Base-by-base conservation (phyloP, 2,888 invertebrate species). In the Nebria salina region DNA sequence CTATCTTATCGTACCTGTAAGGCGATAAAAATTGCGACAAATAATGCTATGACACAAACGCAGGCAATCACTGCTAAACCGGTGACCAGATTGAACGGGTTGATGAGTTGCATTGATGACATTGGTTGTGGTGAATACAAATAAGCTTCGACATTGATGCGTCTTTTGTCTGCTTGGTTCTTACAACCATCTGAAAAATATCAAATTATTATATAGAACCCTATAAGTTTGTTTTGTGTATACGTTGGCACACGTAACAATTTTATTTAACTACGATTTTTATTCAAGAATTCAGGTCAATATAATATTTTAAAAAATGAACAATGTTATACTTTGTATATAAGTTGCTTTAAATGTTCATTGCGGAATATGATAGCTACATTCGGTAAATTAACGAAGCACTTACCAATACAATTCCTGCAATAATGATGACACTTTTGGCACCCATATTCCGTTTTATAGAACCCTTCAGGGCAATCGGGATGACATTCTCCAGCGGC, bases 371-470 rank as follows among this genome's bases (percentile, higher is more conserved):
- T 20, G 20, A 20, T 20, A 20, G 1, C 20, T 20, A 20, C 20
- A 20, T 20, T 20, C 20, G 20, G 20, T 20, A 20, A 20, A 20
- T 20, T 20, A 20, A 20, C 20, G 20, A 20, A 20, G 20, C 20
- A 20, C 87, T 87, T 88, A 93, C 97, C 97, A 87, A 94, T 93
- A 88, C 97, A 97, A 85, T 95, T 95, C 84, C 93, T 93, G 88
- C 97, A 97, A 86, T 95, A 95, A 88, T 95, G 95, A 90, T 96
- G 96, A 89, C 97, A 97, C 88, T 95, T 95, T 84, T 95, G 94
- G 87, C 97, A 97, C 8, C 95, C 95, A 85, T 93, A 95, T 83
- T 93, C 92, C 4, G 94, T 94, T 89, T 95, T 94, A 89, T 95
- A 97, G 89, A 95, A 96, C 66, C 96, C 96, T 89, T 95, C 94